Percentiles rank a stretch among this genome's conserved stretches.
These are phyloP conservation scores for Drosophila mercatorum DNA, from an alignment of 2,888 invertebrate species.

Conservation along the genomic window DNA sequence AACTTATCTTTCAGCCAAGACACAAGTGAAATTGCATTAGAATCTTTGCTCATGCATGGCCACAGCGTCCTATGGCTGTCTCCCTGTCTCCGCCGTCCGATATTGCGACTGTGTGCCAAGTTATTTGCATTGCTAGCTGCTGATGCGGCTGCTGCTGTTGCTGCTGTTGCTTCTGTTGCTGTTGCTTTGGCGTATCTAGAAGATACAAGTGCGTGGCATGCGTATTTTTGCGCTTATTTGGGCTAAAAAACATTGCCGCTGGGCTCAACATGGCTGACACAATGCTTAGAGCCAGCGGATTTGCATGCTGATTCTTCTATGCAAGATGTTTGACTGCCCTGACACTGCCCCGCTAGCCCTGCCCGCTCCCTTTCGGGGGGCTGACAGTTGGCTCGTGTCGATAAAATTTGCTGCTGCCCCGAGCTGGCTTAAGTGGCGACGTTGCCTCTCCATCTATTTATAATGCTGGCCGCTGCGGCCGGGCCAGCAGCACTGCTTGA, in stretches of 20 bases:
- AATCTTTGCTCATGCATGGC: constrained; percentile 75
- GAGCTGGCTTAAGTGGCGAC: constrained; percentile 66
- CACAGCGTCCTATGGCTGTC: constrained; percentile 25
- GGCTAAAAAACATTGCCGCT: constrained; percentile 73
- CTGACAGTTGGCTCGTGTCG: constrained; percentile 79
- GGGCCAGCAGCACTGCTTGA: constrained; percentile 53
- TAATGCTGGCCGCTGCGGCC: constrained; percentile 57
- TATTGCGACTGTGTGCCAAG: constrained; percentile 68
- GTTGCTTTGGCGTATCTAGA: constrained; percentile 43
- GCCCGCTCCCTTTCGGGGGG: constrained; percentile 20
- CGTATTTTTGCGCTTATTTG: constrained; percentile 76
- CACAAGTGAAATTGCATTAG: constrained; percentile 70
- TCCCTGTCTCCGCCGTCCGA: constrained; percentile 15
- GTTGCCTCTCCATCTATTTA: constrained; percentile 63
- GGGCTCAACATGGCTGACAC: constrained; percentile 73
- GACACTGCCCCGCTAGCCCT: not conserved
- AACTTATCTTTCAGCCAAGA: constrained; percentile 31
- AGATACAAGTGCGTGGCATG: constrained; percentile 59
- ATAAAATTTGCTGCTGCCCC: constrained; percentile 66
- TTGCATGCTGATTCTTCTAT: constrained; percentile 37
- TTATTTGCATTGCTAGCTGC: constrained; percentile 70
- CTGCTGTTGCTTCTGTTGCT: not conserved
- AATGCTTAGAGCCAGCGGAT: constrained; percentile 66
- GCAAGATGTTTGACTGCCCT: constrained; percentile 23
- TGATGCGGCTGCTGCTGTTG: constrained; percentile 10